Percentiles rank a stretch among this genome's conserved stretches.
Evolutionary conservation across 1,140 invertebrate species (phyloP).

Genomic region (Proctacanthus coquilletti): DNA sequence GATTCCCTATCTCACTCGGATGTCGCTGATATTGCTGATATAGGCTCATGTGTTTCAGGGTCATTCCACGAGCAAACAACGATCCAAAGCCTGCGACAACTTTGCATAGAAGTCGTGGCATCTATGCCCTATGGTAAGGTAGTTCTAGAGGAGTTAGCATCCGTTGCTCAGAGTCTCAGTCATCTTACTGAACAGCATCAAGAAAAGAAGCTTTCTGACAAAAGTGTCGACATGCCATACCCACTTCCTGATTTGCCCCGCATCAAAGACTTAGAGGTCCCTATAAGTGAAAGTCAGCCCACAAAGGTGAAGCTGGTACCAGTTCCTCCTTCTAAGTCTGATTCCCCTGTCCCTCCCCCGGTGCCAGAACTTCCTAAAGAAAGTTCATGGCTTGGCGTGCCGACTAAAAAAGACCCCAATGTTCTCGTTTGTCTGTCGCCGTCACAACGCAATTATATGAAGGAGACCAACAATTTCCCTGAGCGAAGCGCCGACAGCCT

Average conservation of each 20-base stretch:
- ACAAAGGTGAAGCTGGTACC: background rate
- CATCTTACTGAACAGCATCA: conserved; percentile 23
- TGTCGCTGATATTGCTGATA: conserved; percentile 12
- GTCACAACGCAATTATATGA: conserved; percentile 41
- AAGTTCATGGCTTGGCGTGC: conserved; percentile 39
- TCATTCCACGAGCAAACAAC: no score
- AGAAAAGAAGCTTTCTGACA: conserved; percentile 2
- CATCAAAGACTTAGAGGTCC: conserved; percentile 15
- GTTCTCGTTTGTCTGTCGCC: conserved; percentile 53
- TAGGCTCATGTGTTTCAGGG: conserved; percentile 10
- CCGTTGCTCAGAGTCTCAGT: conserved; percentile 41
- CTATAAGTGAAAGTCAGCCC: background rate
- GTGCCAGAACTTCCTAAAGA: conserved; percentile 21
- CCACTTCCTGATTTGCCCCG: conserved; percentile 20
- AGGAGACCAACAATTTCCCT: no score
- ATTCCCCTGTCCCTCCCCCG: conserved; percentile 7
- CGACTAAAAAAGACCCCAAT: conserved; percentile 39
- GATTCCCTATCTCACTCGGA: conserved; percentile 24
- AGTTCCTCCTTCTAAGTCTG: background rate
- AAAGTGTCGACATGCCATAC: conserved; percentile 15
- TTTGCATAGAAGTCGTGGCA: conserved; percentile 45
- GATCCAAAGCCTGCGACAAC: conserved; percentile 28
- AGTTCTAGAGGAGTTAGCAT: conserved; percentile 47
- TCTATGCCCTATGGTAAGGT: conserved; percentile 45
- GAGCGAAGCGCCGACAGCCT: conserved; percentile 38